phyloP scores from a whole-genome alignment of 2,888 invertebrate species.

The Scaptomyza cyrtandrae region DNA sequence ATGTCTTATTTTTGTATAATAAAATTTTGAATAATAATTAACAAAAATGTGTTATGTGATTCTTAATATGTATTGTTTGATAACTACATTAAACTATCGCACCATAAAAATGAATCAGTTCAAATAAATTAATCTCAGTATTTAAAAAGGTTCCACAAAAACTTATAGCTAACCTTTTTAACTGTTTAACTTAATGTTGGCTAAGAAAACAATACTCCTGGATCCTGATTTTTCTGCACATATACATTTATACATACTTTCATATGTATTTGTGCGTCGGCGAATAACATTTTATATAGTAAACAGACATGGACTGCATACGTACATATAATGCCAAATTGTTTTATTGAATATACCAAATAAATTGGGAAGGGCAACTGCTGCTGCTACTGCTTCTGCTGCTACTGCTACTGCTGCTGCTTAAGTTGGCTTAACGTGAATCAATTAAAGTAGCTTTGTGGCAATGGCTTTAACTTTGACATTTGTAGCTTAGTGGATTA shows the following conservation, averaged over 20 bases:
- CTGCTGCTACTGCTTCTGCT: conserved; percentile 57
- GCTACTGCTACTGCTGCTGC: conserved; percentile 44
- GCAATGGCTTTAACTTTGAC: conserved; percentile 46
- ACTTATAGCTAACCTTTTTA: background rate
- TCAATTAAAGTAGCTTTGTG: conserved; percentile 65
- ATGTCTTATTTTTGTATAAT: too few relatives aligned
- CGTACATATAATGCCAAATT: conserved; percentile 12
- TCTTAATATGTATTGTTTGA: too few relatives aligned
- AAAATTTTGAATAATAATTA: too few relatives aligned
- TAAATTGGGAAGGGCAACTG: conserved; percentile 15
- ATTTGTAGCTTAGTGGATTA: conserved; percentile 49
- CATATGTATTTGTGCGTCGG: conserved; percentile 6
- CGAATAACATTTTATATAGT: conserved; percentile 9
- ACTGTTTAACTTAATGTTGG: background rate
- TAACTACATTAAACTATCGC: too few relatives aligned
- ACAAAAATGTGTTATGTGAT: too few relatives aligned
- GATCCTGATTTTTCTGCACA: conserved; percentile 30
- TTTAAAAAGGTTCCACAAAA: too few relatives aligned
- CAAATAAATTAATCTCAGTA: too few relatives aligned
- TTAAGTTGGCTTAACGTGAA: conserved; percentile 59
- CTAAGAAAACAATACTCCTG: conserved; percentile 4
- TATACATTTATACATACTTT: background rate
- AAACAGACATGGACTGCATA: background rate
- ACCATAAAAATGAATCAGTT: too few relatives aligned
- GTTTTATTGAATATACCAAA: conserved; percentile 24